Percentiles rank a stretch among this genome's conserved stretches.
phyloP scores from a whole-genome alignment of 2,113 vertebrate genomes.

The Grantiella picta region DNA sequence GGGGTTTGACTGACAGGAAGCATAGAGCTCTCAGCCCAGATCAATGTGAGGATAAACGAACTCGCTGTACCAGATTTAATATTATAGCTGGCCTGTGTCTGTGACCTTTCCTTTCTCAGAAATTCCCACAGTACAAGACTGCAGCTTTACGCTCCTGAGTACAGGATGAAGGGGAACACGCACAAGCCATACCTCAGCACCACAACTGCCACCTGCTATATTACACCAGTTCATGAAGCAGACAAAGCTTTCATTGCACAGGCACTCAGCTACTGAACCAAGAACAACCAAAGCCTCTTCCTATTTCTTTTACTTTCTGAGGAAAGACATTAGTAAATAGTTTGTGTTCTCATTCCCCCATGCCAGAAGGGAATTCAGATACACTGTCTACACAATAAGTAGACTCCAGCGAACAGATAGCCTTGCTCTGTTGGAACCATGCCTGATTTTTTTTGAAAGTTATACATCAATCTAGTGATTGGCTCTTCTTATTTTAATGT shows the following conservation, averaged over 20 bases:
- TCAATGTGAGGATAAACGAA: neutral
- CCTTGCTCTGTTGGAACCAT: neutral
- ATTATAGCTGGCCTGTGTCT: neutral
- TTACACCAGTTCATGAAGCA: neutral
- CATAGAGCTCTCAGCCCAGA: neutral
- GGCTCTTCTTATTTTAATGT: neutral
- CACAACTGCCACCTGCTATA: neutral
- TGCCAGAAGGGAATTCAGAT: neutral
- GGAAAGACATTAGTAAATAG: neutral
- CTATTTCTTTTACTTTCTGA: neutral
- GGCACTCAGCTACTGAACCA: neutral
- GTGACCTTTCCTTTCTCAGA: neutral
- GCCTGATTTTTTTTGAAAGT: neutral
- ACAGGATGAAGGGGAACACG: accelerated
- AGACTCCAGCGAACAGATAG: neutral
- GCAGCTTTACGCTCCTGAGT: accelerated
- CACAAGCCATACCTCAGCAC: neutral
- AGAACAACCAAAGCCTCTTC: neutral
- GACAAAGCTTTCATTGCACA: neutral
- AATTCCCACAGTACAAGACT: neutral
- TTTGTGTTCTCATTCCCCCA: neutral
- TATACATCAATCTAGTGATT: neutral
- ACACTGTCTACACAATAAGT: neutral
- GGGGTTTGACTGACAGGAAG: neutral
- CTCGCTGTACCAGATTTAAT: neutral